Evolutionary conservation across 92 coral and sea anemone species (phyloP).

Genomic region (Metridium senile): DNA sequence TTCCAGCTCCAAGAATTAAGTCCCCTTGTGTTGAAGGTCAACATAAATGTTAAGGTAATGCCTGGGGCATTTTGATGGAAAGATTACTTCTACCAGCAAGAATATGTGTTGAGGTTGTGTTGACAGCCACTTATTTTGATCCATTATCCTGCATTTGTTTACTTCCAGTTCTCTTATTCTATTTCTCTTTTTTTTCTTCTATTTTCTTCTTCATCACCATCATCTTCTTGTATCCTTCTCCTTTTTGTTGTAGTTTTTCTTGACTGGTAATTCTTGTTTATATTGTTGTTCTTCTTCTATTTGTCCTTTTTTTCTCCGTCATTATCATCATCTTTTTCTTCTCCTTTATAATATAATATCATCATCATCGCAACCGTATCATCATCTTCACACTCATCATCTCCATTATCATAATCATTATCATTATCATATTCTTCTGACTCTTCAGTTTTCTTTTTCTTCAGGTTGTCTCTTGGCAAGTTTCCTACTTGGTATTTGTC

Average conservation of each 20-base stretch:
- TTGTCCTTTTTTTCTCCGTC: neutral
- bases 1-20: neutral
- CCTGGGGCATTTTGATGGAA: neutral
- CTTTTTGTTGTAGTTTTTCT: neutral
- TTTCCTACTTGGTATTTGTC: too few relatives aligned
- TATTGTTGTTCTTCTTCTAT: neutral
- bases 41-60: too few relatives aligned
- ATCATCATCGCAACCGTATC: neutral
- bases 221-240: too few relatives aligned
- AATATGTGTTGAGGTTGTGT: too few relatives aligned
- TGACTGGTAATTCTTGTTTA: neutral
- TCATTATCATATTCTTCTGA: too few relatives aligned
- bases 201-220: neutral
- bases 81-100: too few relatives aligned
- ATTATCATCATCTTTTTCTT: neutral
- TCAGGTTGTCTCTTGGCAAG: too few relatives aligned
- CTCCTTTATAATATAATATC: neutral
- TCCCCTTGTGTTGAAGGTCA: neutral
- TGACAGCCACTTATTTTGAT: too few relatives aligned
- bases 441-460: too few relatives aligned
- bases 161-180: neutral
- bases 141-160: neutral
- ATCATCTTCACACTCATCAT: neutral
- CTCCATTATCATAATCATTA: too few relatives aligned
- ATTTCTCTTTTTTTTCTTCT: neutral